Evolutionary conservation across 2,888 invertebrate genomes (phyloP).

Genomic region (Spodoptera exigua): DNA sequence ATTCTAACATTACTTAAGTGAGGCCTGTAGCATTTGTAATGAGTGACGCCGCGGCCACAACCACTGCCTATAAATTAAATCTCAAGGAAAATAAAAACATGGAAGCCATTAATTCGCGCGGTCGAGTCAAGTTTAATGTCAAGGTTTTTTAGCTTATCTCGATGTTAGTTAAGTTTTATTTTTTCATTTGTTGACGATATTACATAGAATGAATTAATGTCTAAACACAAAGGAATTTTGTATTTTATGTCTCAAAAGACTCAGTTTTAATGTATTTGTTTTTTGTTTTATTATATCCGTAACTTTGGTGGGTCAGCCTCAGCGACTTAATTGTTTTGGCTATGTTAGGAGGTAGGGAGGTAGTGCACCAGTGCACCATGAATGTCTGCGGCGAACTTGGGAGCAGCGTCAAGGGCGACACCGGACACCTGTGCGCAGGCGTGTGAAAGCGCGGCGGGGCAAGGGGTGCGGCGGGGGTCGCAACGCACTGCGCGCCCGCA

Average conservation of each 20-base stretch:
- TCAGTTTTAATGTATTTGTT: conserved; percentile 41
- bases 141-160: conserved; percentile 88
- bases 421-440: conserved; percentile 87
- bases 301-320: conserved; percentile 32
- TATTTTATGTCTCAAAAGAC: conserved; percentile 54
- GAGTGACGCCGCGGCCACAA: conserved; percentile 84
- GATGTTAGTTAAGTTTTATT: conserved; percentile 86
- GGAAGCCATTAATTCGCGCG: conserved; percentile 89
- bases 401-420: conserved; percentile 86
- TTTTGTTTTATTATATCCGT: conserved; percentile 47
- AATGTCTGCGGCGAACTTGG: conserved; percentile 77
- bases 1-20: conserved; percentile 83
- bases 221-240: conserved; percentile 70
- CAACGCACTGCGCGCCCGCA: conserved; percentile 86
- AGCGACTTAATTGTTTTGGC: conserved; percentile 17
- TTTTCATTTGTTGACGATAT: conserved; percentile 81
- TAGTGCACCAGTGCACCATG: conserved; percentile 47
- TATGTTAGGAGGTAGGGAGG: conserved; percentile 15
- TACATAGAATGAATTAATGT: conserved; percentile 79
- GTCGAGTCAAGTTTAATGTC: conserved; percentile 89
- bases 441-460: conserved; percentile 83
- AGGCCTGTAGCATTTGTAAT: conserved; percentile 83
- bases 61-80: conserved; percentile 87
- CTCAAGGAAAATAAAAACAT: conserved; percentile 89
- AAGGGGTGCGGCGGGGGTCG: conserved; percentile 66